Percentiles rank a stretch among this genome's conserved stretches.
These are phyloP conservation scores for Stylophora pistillata DNA, from an alignment of 64 coral and sea anemone genomes.

Conservation along the genomic window DNA sequence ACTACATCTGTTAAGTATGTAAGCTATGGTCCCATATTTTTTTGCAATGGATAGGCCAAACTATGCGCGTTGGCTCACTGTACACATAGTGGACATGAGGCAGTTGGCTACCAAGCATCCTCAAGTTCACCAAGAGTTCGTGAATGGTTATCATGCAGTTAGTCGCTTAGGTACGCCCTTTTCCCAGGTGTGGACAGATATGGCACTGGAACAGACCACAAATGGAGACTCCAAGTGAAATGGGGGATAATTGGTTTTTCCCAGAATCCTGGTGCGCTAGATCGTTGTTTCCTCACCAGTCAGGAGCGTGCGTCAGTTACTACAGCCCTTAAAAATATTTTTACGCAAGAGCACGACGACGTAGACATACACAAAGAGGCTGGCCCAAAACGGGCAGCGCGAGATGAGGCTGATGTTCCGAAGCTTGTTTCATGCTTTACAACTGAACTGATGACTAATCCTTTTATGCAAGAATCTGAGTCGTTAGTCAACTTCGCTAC, in stretches of 20 bases:
- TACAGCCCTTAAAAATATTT: conserved; percentile 36
- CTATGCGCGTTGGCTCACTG: neutral
- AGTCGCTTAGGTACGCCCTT: conserved; percentile 49
- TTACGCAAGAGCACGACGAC: neutral
- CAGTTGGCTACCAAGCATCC: conserved; percentile 3
- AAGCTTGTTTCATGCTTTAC: conserved; percentile 64
- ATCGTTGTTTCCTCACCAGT: conserved; percentile 29
- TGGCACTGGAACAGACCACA: conserved; percentile 57
- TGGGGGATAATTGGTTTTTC: conserved; percentile 44
- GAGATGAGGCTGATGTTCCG: conserved; percentile 69
- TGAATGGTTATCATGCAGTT: conserved; percentile 40
- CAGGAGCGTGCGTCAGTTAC: conserved; percentile 33
- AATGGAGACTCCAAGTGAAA: conserved; percentile 54
- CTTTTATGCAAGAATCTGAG: conserved; percentile 50
- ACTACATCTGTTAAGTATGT: neutral
- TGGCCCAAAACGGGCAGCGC: conserved; percentile 28
- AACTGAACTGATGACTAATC: conserved; percentile 55
- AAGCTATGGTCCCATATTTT: conserved; percentile 10
- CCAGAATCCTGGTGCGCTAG: conserved; percentile 6
- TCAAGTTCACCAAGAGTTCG: conserved; percentile 38
- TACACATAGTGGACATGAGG: conserved; percentile 19
- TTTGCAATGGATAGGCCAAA: conserved; percentile 16
- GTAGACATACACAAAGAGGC: neutral
- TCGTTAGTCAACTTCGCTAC: conserved; percentile 48
- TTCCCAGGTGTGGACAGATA: conserved; percentile 54